Base-by-base conservation (phyloP, 2,113 vertebrate genomes). In the Gambusia holbrooki region DNA sequence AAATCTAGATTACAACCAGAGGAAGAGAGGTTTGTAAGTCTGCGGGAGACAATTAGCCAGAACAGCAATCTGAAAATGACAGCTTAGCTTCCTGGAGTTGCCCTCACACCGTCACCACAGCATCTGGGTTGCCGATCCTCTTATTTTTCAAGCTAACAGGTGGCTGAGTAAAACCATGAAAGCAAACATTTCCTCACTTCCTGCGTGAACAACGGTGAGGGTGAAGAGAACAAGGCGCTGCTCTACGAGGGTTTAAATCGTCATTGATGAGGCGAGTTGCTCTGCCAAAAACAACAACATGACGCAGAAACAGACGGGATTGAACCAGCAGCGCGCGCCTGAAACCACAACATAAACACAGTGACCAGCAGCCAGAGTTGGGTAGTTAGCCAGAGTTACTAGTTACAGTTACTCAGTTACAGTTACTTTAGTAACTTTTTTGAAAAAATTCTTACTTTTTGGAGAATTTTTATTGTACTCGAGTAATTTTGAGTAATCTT, bases 101-200 rank as follows among this genome's bases (percentile, higher is more conserved):
- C 35, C 29, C 22, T 62, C 27, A 0, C 3, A 0, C 0, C 14
- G 22, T 81, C 13, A 14, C 64, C 2, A 2, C 8, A 25, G 62
- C 42, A 71, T 51, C 61, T 0, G 6, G 3, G 12, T 12, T 3
- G 29, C 32, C 32, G 22, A 33, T 73, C 54, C 62, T 25, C 54
- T 75, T 86, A 51, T 86, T 84, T 71, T 71, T 76, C 67, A 71
- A 0, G 30, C 60, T 42, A 58, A 63, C 79, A 84, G 79, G 35
- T 77, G 84, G 51, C 67, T 79, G 70, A 77, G 76, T 70, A 77
- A 84, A 74, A 80, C 48, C 71, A 69, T 69, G 61, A 78, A 35
- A 51, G 22, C 64, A 64, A 28, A 11, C 8, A 30, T 17, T 60
- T 33, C 51, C 51, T 15, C 62, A 51, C 33, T 84, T 89, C 87